Percentiles rank a stretch among this genome's conserved stretches.
phyloP scores from a whole-genome alignment of 2,797 vertebrate species.

The Arnoldichthys spilopterus region DNA sequence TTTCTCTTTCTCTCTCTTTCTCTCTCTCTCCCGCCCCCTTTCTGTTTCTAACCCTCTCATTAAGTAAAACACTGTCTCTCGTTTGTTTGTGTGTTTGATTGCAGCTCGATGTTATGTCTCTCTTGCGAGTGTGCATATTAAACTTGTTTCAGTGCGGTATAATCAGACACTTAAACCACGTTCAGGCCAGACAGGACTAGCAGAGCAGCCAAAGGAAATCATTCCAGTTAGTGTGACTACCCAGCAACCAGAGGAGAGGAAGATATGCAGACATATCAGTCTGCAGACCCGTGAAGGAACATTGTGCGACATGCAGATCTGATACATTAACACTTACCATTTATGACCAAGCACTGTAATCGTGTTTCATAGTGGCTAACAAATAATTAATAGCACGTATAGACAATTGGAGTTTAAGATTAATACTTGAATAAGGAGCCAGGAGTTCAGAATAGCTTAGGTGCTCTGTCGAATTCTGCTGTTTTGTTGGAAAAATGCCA shows the following conservation, averaged over 20 bases:
- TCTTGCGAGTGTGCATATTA: constrained; percentile 75
- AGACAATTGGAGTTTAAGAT: too few species aligned
- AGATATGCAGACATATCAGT: neutral
- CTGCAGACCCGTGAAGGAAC: constrained; percentile 21
- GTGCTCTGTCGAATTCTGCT: too few species aligned
- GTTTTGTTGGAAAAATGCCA: too few species aligned
- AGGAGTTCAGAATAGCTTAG: too few species aligned
- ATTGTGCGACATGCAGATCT: constrained; percentile 51
- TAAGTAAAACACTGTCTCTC: constrained; percentile 79
- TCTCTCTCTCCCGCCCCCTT: neutral
- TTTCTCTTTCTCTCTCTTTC: neutral
- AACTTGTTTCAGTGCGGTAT: constrained; percentile 73
- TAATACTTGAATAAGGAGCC: too few species aligned
- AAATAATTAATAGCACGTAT: too few species aligned
- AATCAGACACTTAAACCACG: constrained; percentile 76
- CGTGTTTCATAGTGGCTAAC: too few species aligned
- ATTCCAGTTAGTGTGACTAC: constrained; percentile 71
- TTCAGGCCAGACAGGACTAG: constrained; percentile 66
- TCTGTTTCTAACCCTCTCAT: constrained; percentile 63
- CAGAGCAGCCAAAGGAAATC: constrained; percentile 68
- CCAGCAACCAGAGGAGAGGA: constrained; percentile 41
- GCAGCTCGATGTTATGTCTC: constrained; percentile 79
- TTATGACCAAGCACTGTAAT: neutral
- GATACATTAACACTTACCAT: neutral
- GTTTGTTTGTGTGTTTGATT: constrained; percentile 79